Base-by-base conservation (phyloP, 2,113 vertebrate genomes). In the Silurus meridionalis region DNA sequence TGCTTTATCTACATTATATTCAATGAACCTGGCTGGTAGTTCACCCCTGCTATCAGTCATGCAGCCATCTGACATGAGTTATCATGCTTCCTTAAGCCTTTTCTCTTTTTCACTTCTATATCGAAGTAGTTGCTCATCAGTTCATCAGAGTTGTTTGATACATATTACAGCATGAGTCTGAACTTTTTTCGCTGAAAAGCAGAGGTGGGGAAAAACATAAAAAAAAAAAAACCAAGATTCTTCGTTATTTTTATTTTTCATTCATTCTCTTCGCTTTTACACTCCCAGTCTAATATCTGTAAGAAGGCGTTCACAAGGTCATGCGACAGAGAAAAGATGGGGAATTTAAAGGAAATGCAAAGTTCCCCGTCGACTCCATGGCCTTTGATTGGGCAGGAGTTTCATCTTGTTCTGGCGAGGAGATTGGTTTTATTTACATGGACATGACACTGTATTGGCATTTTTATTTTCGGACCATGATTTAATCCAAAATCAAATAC, bases 111-210 rank as follows among this genome's bases (percentile, higher is more conserved):
- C 46, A 21, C 4, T 78, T 53, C 61, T 66, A 28, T 46, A n/a
- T 58, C 52, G 60, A 46, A 69, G 28, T 80, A 80, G 19, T 58
- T 28, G 75, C 53, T 85, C 28, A 80, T 81, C 9, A 72, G 55
- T 72, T 15, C 5, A 64, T 15, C 5, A 64, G 48, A 85, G 84
- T 50, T 23, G 28, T 48, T 80, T 69, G 37, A 58, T 71, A 50
- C 78, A 6, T 71, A 15, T 69, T n/a, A 37, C 46, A 63, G n/a
- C 11, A 66, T 58, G 28, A 5, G 46, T 19, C 64, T 71, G 53
- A 80, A 64, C 78, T 21, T 48, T n/a, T 81, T 80, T n/a, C 17
- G 17, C 66, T 58, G 37, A 37, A 37, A 37, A 37, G 2, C 37
- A 37, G 37, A 3, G 37, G 58, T 17, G 15, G n/a, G 23, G 78